Evolutionary conservation across 1,140 invertebrate species (phyloP), one percentile per base, ranked within the genome.

Genomic region (Psilanteris sp.): DNA sequence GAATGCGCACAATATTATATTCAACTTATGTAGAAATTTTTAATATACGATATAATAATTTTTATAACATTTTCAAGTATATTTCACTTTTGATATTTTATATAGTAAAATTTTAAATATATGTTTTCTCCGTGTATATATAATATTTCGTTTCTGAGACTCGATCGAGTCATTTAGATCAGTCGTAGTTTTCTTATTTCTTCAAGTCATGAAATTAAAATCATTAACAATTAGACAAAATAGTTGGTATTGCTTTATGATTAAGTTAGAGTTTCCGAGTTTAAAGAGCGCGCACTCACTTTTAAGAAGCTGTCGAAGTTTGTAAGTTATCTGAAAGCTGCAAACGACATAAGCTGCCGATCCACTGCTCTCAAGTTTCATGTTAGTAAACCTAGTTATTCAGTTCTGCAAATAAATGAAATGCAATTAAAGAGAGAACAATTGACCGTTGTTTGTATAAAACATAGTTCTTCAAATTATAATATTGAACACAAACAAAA

Each of bases 311-410:
- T 15, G 1, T 4, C 16, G 11, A 68, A 68, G 52, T 59, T 59
- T 20, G 43, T 20, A 22, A 59, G 34, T 11, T 34, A 59, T 48
- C 34, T 26, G 36, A 39, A 44, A 44, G 61, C 52, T 50, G 34
- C 43, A 27, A 68, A 70, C 24, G 52, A 70, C 36, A 43, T 70
- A 70, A 70, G 66, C 32, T 52, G 14, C 18, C 46, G 20, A 4
- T 22, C 29, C 18, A 41, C 50, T 43, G 24, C 27, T 36, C 24
- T 52, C 22, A 22, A 70, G 34, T 52, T 70, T 59, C 24, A 31
- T 29, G 43, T 27, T 36, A 31, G 34, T 11, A 68, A 70, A 57
- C 43, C 52, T 57, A 39, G 41, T 57, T 67, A 57, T 50, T 20
- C 27, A 24, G 41, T 48, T 48, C 31, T 68, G 41, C 41, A 26